Evolutionary conservation across 2,888 invertebrate genomes (phyloP), one percentile per base, ranked within the genome.

Genomic region (Chaitophorus viminalis): DNA sequence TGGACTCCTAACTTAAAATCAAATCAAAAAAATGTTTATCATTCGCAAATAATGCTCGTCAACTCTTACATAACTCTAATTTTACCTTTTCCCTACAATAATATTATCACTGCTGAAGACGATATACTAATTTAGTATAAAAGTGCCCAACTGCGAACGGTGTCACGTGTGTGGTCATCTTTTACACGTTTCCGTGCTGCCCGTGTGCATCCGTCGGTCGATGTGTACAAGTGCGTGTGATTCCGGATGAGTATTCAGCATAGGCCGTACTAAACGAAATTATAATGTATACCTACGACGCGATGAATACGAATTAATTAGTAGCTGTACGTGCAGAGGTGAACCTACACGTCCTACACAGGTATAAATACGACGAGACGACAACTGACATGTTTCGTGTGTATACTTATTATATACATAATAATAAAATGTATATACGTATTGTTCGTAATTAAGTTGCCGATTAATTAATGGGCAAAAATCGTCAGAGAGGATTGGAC

Each of bases 261-360:
- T 29, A 5, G 21, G 25, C 6, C 6, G 46, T 65, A 31, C 29
- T 29, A n/a, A 21, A 60, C 25, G 25, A 60, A 60, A 25, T 18
- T 25, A 25, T 25, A 60, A 6, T 52, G 17, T 52, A 52, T 9
- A 2, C n/a, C n/a, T 39, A 60, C 6, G 60, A 60, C 60, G 60
- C 65, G 36, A 79, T 79, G 65, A 39, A 79, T 39, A 65, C 79
- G 36, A 65, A 79, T 79, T 65, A 79, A 79, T 79, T 65, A 79
- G 60, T 36, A 36, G 8, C 39, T n/a, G 39, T 39, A 17, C 17
- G 31, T 70, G 68, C n/a, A n/a, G n/a, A 29, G 11, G 70, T 70
- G 29, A 31, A 29, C 68, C 29, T 11, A 60, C n/a, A 9, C 18
- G 52, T 8, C 3, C 4, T 31, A 77, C 29, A 33, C 4, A 36